These are phyloP conservation scores for Aricia agestis DNA, from an alignment of 1,140 invertebrate species.

Conservation along the genomic window DNA sequence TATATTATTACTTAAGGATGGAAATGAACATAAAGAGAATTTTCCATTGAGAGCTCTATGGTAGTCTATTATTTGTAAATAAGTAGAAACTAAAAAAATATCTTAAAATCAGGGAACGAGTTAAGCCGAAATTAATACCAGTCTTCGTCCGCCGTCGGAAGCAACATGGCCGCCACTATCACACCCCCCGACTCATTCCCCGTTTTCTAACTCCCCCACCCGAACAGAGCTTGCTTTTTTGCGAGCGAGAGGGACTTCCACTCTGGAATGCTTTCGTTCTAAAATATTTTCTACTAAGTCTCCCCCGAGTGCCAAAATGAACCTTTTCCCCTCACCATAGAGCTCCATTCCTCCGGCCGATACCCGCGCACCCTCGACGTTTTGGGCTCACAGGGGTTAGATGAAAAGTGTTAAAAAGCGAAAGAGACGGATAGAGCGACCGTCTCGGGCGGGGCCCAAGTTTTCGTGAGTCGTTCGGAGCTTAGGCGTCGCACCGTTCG, in stretches of 20 bases:
- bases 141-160: conserved; percentile 65
- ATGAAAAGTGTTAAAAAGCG: conserved; percentile 75
- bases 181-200: conserved; percentile 38
- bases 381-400: conserved; percentile 23
- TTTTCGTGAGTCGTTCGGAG: conserved; percentile 73
- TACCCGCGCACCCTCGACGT: conserved; percentile 23
- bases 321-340: conserved; percentile 23
- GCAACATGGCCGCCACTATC: conserved; percentile 60
- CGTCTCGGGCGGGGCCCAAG: conserved; percentile 73
- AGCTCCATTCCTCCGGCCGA: conserved; percentile 28
- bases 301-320: conserved; percentile 26
- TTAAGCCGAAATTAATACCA: conserved; percentile 73
- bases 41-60: background rate
- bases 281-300: conserved; percentile 65
- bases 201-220: conserved; percentile 46
- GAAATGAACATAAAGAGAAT: no score
- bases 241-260: conserved; percentile 72
- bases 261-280: conserved; percentile 66
- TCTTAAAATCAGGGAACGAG: conserved; percentile 64
- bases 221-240: conserved; percentile 67
- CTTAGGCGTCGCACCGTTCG: conserved; percentile 62
- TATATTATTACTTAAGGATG: no score
- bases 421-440: conserved; percentile 72
- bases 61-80: background rate
- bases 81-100: conserved; percentile 20